Base-by-base conservation (phyloP, 1,140 invertebrate species). In the Mycetomoellerius zeteki region DNA sequence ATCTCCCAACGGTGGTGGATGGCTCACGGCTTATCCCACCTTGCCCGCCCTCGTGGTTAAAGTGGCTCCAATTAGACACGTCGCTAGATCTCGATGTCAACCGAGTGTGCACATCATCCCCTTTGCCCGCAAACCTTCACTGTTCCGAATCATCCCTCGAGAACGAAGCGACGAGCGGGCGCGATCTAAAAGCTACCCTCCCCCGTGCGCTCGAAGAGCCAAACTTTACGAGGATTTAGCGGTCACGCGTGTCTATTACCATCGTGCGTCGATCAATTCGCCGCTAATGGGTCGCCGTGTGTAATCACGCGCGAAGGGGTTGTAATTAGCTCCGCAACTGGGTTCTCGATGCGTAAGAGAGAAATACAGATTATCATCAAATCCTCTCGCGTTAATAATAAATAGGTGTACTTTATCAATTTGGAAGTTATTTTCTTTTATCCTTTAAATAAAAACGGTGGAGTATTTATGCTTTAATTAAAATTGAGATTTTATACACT, bases 21-120 rank as follows among this genome's bases (percentile, higher is more conserved):
- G 92, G 92, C 91, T 93, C 92, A 93, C 85, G 76, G 91, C 92
- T 94, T 93, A 94, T 93, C 89, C 91, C 69, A 88, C 86, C 88
- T 88, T 54, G 78, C 82, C 90, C 89, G 89, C 89, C 90, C 91
- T 86, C 89, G 86, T 89, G 92, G 90, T 93, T 94, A 94, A 95
- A 95, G 91, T 94, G 93, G 91, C 91, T 92, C 92, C 94, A 95
- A 95, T 95, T 95, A 95, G 94, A 95, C 94, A 94, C 93, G 94
- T 95, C 92, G 94, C 92, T 92, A 93, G 94, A 95, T 95, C 93
- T 94, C 94, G 92, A 93, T 92, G 92, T 94, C 91, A 89, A 93
- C 91, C 88, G 88, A 62, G 77, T 88, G 52, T 86, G 85, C 85
- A 81, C 78, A 64, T 67, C 73, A 21, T 54, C 43, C n/a, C 62